These are phyloP conservation scores for Phyllostomus discolor DNA, from an alignment of 2,113 vertebrate species.

Conservation along the genomic window DNA sequence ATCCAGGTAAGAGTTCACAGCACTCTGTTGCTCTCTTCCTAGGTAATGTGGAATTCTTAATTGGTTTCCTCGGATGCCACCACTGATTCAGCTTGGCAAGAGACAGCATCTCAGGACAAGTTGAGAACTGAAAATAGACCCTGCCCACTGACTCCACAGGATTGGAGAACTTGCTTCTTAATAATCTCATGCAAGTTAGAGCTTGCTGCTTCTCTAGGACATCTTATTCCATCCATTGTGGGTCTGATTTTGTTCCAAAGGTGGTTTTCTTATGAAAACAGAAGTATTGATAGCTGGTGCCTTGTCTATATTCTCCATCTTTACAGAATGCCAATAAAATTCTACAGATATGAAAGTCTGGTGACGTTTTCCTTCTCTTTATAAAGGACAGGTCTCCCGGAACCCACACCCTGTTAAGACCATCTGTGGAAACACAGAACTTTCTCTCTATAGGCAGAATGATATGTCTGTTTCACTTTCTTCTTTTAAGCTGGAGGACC, in stretches of 20 bases:
- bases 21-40: slow-evolving; percentile 33
- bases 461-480: slow-evolving; percentile 16
- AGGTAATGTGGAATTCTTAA: slow-evolving; percentile 4
- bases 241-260: slow-evolving; percentile 56
- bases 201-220: not conserved
- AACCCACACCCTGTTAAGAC: not conserved
- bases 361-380: slow-evolving; percentile 36
- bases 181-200: slow-evolving; percentile 6
- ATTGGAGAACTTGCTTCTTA: not conserved
- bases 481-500: slow-evolving; percentile 14
- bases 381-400: slow-evolving; percentile 7
- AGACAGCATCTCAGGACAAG: slow-evolving; percentile 51
- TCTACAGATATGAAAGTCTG: slow-evolving; percentile 25
- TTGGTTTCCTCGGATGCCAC: not conserved
- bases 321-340: not conserved
- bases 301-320: slow-evolving; percentile 3
- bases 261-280: slow-evolving; percentile 48
- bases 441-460: not conserved
- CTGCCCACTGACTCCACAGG: slow-evolving; percentile 34
- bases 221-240: not conserved
- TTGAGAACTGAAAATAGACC: slow-evolving; percentile 55
- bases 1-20: not conserved
- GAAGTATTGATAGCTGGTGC: slow-evolving; percentile 35
- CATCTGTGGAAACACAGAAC: slow-evolving; percentile 9
- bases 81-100: slow-evolving; percentile 50